A percentile compares a stretch with the other conserved stretches of the same genome.
Evolutionary conservation across 2,888 invertebrate genomes (phyloP).

Genomic region (Sesia bembeciformis): DNA sequence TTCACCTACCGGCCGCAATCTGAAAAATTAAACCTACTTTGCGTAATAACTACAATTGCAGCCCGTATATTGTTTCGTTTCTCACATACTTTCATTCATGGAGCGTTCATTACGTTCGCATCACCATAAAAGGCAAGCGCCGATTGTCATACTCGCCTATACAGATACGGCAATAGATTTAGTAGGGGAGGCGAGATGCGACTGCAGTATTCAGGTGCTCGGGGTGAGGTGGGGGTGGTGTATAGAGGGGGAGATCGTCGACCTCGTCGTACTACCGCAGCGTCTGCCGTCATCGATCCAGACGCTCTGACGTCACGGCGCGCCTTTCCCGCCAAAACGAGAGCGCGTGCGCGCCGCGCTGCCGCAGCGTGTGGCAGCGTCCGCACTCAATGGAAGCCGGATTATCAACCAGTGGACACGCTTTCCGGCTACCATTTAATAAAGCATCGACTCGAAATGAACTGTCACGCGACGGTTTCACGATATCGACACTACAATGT

Average conservation of each 20-base stretch:
- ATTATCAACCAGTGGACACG: constrained; percentile 60
- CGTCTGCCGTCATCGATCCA: constrained; percentile 75
- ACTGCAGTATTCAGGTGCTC: constrained; percentile 67
- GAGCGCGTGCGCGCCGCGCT: constrained; percentile 63
- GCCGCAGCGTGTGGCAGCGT: constrained; percentile 48
- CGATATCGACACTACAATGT: constrained; percentile 24
- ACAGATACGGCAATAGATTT: constrained; percentile 42
- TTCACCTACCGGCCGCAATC: no score
- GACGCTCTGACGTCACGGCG: constrained; percentile 70
- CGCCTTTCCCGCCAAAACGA: constrained; percentile 74
- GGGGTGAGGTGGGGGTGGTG: constrained; percentile 31
- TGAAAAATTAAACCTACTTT: no score
- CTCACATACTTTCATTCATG: constrained; percentile 52
- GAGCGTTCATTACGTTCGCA: constrained; percentile 44
- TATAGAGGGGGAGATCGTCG: constrained; percentile 56
- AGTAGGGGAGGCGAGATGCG: constrained; percentile 49
- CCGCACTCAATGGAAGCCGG: constrained; percentile 65
- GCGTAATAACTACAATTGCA: background rate
- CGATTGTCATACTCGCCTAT: constrained; percentile 45
- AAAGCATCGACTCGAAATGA: constrained; percentile 45
- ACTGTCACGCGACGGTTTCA: constrained; percentile 46
- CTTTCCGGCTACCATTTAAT: constrained; percentile 51
- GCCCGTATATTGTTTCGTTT: constrained; percentile 15
- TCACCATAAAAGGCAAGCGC: constrained; percentile 55
- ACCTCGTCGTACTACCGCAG: constrained; percentile 73